Evolutionary conservation across 2,797 vertebrate species (phyloP).

Genomic region (Sarcophilus harrisii): DNA sequence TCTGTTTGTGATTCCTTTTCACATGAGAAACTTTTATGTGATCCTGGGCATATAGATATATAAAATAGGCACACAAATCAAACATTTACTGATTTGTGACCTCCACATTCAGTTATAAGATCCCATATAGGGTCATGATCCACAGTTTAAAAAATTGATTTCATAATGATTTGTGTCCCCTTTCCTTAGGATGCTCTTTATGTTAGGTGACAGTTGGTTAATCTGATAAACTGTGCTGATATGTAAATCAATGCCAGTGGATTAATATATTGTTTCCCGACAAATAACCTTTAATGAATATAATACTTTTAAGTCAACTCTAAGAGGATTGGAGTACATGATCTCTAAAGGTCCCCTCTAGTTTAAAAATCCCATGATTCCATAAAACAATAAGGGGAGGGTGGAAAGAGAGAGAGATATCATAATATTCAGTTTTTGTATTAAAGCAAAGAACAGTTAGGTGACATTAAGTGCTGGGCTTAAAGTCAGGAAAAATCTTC

Average conservation of each 20-base stretch:
- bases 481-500: background rate
- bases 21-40: too few species aligned
- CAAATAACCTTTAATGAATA: background rate
- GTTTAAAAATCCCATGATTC: background rate
- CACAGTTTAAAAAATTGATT: too few species aligned
- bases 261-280: background rate
- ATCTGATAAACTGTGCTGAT: background rate
- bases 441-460: background rate
- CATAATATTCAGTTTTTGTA: background rate
- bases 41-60: too few species aligned
- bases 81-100: too few species aligned
- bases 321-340: background rate
- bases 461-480: accelerated
- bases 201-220: background rate
- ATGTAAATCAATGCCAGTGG: background rate
- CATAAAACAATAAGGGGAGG: background rate
- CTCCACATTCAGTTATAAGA: too few species aligned
- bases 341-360: background rate
- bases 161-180: too few species aligned
- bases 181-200: background rate
- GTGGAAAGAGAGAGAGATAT: background rate
- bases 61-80: too few species aligned
- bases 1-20: too few species aligned
- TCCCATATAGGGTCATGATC: too few species aligned
- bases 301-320: background rate